Percentiles rank a stretch among this genome's conserved stretches.
phyloP scores from a whole-genome alignment of 2,888 invertebrate genomes.

The Neocrepidodera transversa region DNA sequence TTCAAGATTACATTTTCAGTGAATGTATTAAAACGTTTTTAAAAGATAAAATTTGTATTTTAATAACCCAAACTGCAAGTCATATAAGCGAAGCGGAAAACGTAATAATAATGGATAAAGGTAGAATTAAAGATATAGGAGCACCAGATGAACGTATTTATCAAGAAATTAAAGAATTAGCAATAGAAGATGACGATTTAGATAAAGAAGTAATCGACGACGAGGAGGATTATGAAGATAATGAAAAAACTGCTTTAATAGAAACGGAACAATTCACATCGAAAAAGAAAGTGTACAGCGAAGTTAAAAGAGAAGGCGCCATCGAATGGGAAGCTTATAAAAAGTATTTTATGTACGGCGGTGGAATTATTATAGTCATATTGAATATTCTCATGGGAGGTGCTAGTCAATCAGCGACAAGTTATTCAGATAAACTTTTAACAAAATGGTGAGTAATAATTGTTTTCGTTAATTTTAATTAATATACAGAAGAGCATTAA shows the following conservation, averaged over 20 bases:
- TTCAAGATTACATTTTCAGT: conserved; percentile 84
- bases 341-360: conserved; percentile 48
- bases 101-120: conserved; percentile 54
- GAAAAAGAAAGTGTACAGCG: conserved; percentile 45
- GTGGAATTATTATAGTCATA: conserved; percentile 41
- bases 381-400: conserved; percentile 45
- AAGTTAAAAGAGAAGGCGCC: conserved; percentile 47
- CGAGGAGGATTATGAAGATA: conserved; percentile 41
- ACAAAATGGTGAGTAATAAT: conserved; percentile 44
- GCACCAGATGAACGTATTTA: conserved; percentile 73
- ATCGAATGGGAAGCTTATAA: conserved; percentile 45
- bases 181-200: conserved; percentile 31
- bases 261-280: conserved; percentile 40
- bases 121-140: conserved; percentile 66
- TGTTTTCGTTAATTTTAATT: conserved; percentile 43
- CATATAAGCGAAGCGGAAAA: conserved; percentile 63
- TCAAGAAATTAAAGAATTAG: conserved; percentile 72
- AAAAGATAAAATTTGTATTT: conserved; percentile 70
- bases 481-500: background rate
- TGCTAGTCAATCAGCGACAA: conserved; percentile 44
- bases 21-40: conserved; percentile 72
- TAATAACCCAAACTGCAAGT: conserved; percentile 76
- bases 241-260: conserved; percentile 40
- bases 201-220: conserved; percentile 54
- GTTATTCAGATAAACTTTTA: conserved; percentile 48